A percentile compares a stretch with the other conserved stretches of the same genome.
Conservation (phyloP, 2,888 invertebrate species). For the Aspidiotus destructor region DNA sequence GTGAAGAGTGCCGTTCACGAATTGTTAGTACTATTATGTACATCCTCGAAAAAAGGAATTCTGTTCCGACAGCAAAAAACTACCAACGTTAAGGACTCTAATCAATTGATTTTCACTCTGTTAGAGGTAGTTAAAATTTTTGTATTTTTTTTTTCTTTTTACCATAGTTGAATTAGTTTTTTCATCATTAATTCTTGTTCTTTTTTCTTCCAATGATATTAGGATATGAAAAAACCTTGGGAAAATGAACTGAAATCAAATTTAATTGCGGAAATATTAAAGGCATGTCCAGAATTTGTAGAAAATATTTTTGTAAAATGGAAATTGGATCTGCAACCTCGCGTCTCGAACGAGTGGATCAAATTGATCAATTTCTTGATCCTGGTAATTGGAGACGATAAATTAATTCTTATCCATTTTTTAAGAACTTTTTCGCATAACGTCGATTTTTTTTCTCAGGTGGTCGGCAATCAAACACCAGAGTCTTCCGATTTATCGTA, state of each 20-base stretch:
- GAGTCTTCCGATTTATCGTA: too few species aligned
- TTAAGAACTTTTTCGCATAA: neutral
- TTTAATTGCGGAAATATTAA: constrained; percentile 18
- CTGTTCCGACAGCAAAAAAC: constrained; percentile 14
- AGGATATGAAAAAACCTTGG: constrained; percentile 12
- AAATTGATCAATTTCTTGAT: constrained; percentile 12
- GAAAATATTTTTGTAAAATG: neutral
- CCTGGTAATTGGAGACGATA: neutral
- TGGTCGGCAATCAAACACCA: constrained; percentile 17
- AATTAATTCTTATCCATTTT: neutral
- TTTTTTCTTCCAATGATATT: neutral
- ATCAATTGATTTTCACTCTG: constrained; percentile 22
- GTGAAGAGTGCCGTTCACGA: constrained; percentile 13
- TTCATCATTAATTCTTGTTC: neutral
- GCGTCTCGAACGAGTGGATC: constrained; percentile 2
- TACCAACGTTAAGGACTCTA: constrained; percentile 3
- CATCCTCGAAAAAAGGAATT: constrained; percentile 19
- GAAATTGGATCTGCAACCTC: constrained; percentile 13
- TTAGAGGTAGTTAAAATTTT: constrained; percentile 8
- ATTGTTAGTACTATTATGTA: constrained; percentile 15
- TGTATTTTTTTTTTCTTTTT: neutral
- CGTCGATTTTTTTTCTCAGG: neutral
- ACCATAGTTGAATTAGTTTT: neutral
- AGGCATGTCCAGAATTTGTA: constrained; percentile 22
- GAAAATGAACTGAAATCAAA: constrained; percentile 3